A percentile compares a stretch with the other conserved stretches of the same genome.
Evolutionary conservation across 2,113 vertebrate species (phyloP).

Genomic region (Pelmatolapia mariae): DNA sequence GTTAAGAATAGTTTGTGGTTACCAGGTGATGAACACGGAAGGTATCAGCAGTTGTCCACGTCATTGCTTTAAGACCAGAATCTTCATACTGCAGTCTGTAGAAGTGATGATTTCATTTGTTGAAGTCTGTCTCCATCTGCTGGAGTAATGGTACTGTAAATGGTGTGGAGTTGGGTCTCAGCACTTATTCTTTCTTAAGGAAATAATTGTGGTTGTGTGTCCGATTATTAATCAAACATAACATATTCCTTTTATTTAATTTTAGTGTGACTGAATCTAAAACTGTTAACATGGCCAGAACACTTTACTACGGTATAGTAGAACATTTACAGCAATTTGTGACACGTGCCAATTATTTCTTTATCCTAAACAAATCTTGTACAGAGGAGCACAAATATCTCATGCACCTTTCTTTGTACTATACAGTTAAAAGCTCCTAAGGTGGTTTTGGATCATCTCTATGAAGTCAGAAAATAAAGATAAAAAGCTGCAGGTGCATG

Average conservation of each 20-base stretch:
- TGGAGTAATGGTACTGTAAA: background rate
- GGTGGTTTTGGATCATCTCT: background rate
- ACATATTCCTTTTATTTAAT: too few relatives aligned
- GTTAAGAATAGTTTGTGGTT: background rate
- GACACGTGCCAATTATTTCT: background rate
- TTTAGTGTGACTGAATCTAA: background rate
- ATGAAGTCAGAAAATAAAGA: background rate
- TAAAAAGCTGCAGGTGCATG: background rate
- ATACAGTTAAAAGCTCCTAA: background rate
- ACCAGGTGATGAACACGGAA: background rate
- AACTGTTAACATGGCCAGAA: too few relatives aligned
- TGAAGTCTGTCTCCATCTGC: background rate
- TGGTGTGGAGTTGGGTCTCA: background rate
- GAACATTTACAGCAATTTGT: background rate
- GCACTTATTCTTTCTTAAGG: background rate
- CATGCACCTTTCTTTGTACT: too few relatives aligned
- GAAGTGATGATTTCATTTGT: background rate
- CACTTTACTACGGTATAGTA: too few relatives aligned
- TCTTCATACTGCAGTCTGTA: background rate
- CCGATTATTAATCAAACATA: background rate
- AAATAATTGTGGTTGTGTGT: background rate
- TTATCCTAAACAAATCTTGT: background rate
- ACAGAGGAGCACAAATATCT: too few relatives aligned
- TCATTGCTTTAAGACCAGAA: background rate
- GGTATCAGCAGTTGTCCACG: background rate